Conservation (phyloP, 2,888 invertebrate species). For the Tinea pellionella region DNA sequence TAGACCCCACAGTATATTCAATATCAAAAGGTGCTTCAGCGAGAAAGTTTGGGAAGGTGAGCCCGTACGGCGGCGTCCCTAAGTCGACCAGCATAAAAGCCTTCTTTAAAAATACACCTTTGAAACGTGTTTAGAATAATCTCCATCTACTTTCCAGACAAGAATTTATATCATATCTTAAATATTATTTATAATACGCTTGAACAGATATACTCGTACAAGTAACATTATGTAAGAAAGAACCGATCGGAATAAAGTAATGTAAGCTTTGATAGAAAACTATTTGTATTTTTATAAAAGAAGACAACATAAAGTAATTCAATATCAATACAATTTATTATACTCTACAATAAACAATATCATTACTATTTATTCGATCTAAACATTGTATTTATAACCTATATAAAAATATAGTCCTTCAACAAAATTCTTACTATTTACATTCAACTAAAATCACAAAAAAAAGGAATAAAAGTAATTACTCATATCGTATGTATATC, state of each 20-base stretch:
- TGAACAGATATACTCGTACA: neutral
- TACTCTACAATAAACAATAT: no score
- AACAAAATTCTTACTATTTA: no score
- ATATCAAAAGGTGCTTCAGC: slow-evolving; percentile 65
- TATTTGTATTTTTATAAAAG: no score
- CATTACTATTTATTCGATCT: neutral
- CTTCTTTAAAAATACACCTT: slow-evolving; percentile 66
- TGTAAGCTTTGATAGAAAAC: no score
- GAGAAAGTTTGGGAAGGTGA: slow-evolving; percentile 53
- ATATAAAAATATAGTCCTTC: no score
- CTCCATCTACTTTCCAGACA: slow-evolving; percentile 16
- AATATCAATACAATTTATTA: neutral
- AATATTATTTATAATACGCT: neutral
- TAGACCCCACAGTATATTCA: slow-evolving; percentile 64
- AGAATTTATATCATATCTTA: slow-evolving; percentile 4
- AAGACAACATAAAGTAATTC: no score
- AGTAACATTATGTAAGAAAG: no score
- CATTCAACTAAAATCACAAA: no score
- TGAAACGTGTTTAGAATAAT: slow-evolving; percentile 60
- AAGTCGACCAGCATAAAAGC: slow-evolving; percentile 56
- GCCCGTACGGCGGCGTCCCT: slow-evolving; percentile 52
- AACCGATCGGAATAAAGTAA: no score
- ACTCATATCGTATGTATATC: slow-evolving; percentile 39
- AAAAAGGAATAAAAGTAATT: slow-evolving; percentile 25
- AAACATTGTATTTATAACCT: no score